Evolutionary conservation across 2,888 invertebrate genomes (phyloP), one percentile per base, ranked within the genome.

Genomic region (Tridacna crocea): DNA sequence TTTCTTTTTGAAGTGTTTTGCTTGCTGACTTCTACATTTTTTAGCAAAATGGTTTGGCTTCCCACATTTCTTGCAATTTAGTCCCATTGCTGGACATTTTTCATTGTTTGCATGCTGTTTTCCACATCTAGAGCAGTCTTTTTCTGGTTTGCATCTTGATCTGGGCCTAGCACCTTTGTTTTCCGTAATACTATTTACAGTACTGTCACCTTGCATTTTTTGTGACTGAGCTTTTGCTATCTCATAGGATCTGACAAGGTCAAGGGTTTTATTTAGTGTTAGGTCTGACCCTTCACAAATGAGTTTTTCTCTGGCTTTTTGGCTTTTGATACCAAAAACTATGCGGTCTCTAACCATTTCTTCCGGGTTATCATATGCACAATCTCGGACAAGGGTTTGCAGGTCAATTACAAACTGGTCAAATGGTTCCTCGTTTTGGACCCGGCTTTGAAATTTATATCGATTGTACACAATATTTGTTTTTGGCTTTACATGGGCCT

Each of bases 321-420:
- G n/a, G n/a, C n/a, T n/a, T n/a, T 65, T 2, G 13, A 83, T 72
- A 1, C 83, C 80, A 72, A 83, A 80, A 6, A 88, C 83, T 6
- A 87, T 83, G 22, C 78, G 72, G 68, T 85, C 87, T 26, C 85
- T 60, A 55, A 87, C 83, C 68, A 84, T 72, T n/a, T 87, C 86
- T n/a, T 75, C n/a, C 11, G 72, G 75, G 19, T 82, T 66, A 15
- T 72, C 63, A 77, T 86, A 88, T 0, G 68, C 60, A 75, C 88
- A 88, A 46, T 88, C 87, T 72, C 75, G 83, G 13, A 85, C 78
- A 10, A 85, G 36, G 0, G 81, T 27, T 74, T 80, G 80, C 13
- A 87, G 60, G 19, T 87, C 82, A 84, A n/a, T n/a, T n/a, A n/a
- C n/a, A n/a, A n/a, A n/a, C n/a, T n/a, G n/a, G n/a, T n/a, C n/a